phyloP scores from a whole-genome alignment of 2,797 vertebrate genomes.

The Argyrosomus regius region DNA sequence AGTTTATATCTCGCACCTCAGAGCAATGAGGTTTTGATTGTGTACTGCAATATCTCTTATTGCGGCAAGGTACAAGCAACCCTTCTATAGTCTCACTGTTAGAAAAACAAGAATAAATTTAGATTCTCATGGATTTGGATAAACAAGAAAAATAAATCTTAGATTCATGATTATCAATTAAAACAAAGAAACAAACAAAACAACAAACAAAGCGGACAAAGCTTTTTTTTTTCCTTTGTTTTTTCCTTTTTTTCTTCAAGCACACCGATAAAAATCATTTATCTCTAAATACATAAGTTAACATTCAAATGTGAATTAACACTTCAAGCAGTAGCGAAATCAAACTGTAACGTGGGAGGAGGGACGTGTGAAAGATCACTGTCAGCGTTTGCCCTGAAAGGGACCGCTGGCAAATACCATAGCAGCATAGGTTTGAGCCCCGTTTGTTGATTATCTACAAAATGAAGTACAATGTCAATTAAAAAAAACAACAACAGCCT shows the following conservation, averaged over 20 bases:
- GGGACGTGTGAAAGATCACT: slow-evolving; percentile 52
- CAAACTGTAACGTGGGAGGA: slow-evolving; percentile 56
- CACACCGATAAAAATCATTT: slow-evolving; percentile 68
- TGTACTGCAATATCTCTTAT: slow-evolving; percentile 71
- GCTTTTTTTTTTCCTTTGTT: slow-evolving; percentile 42
- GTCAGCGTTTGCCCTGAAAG: slow-evolving; percentile 46
- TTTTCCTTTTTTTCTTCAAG: slow-evolving; percentile 60
- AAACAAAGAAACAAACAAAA: slow-evolving; percentile 50
- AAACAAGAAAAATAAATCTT: slow-evolving; percentile 63
- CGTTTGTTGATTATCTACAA: slow-evolving; percentile 66
- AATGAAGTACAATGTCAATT: slow-evolving; percentile 27
- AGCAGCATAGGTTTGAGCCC: slow-evolving; percentile 82
- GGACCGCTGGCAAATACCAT: slow-evolving; percentile 69
- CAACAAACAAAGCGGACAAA: slow-evolving; percentile 42
- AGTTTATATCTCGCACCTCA: slow-evolving; percentile 60
- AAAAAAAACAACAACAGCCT: slow-evolving; percentile 29
- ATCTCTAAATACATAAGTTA: slow-evolving; percentile 81
- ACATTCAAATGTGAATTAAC: slow-evolving; percentile 84
- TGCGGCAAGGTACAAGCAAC: slow-evolving; percentile 66
- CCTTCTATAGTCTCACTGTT: slow-evolving; percentile 32
- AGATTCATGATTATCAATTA: slow-evolving; percentile 62
- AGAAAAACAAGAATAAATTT: slow-evolving; percentile 51
- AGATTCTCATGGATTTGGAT: slow-evolving; percentile 54
- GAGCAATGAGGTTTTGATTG: slow-evolving; percentile 72
- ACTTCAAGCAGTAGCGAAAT: slow-evolving; percentile 81